Evolutionary conservation across 2,888 invertebrate genomes (phyloP).

Genomic region (Perizoma affinitatum): DNA sequence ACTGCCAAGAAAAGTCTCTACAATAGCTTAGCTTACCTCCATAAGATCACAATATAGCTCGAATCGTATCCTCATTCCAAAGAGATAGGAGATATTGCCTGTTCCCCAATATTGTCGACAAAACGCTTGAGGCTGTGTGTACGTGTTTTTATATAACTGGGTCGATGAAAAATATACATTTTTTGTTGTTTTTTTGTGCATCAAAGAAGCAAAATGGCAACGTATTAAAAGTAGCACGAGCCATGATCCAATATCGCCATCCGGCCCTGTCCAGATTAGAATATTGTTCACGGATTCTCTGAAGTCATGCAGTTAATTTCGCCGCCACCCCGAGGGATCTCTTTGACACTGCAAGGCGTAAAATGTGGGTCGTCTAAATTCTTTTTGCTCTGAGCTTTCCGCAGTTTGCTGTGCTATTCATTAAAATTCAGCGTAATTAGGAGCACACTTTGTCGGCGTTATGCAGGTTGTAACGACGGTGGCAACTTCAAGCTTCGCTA

Average conservation of each 20-base stretch:
- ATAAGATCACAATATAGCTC: constrained; percentile 26
- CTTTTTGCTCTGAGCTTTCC: constrained; percentile 28
- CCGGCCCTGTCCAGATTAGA: constrained; percentile 17
- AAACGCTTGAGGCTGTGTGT: constrained; percentile 22
- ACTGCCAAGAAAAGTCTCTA: not conserved
- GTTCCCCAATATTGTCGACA: constrained; percentile 23
- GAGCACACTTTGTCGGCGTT: constrained; percentile 23
- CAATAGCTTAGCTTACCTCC: constrained; percentile 15
- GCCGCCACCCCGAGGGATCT: constrained; percentile 22
- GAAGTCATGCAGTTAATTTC: constrained; percentile 34
- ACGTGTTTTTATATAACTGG: constrained; percentile 24
- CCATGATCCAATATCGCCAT: constrained; percentile 7
- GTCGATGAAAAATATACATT: constrained; percentile 6
- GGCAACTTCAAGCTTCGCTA: constrained; percentile 37
- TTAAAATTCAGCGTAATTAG: constrained; percentile 34
- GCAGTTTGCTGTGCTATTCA: constrained; percentile 29
- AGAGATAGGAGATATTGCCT: constrained; percentile 27
- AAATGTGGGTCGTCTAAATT: constrained; percentile 34
- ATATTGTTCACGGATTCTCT: constrained; percentile 24
- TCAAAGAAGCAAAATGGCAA: not conserved
- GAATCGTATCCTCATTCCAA: constrained; percentile 24
- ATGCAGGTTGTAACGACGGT: constrained; percentile 27
- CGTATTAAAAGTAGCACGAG: not conserved
- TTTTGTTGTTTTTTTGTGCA: constrained; percentile 1
- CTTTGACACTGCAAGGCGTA: constrained; percentile 30